These are phyloP conservation scores for Cheilosia vulpina DNA, from an alignment of 2,888 invertebrate genomes.

Conservation along the genomic window DNA sequence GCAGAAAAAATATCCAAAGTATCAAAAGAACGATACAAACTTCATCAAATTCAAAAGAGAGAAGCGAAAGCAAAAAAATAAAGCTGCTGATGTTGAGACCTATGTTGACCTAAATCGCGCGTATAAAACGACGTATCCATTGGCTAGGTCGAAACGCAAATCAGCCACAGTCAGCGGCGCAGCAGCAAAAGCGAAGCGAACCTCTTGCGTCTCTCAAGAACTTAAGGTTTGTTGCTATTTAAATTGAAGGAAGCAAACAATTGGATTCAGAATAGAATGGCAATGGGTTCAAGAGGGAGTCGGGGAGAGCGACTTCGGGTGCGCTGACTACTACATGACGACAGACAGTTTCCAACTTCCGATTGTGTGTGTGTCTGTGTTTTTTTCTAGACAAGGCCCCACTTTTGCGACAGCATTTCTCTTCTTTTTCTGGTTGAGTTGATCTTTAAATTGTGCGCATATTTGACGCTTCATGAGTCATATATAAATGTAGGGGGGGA, in stretches of 20 bases:
- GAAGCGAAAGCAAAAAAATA: conserved; percentile 29
- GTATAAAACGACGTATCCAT: conserved; percentile 45
- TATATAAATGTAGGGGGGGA: conserved; percentile 27
- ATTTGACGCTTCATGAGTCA: conserved; percentile 70
- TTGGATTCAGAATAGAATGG: conserved; percentile 15
- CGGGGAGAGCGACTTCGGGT: neutral
- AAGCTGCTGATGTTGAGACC: conserved; percentile 58
- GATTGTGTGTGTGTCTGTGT: neutral
- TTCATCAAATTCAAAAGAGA: conserved; percentile 14
- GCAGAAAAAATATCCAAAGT: conserved; percentile 15
- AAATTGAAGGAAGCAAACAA: conserved; percentile 40
- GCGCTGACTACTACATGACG: conserved; percentile 15
- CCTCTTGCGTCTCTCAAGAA: conserved; percentile 23
- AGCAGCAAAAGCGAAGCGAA: conserved; percentile 36
- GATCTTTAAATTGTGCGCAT: conserved; percentile 55
- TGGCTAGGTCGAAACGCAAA: conserved; percentile 69
- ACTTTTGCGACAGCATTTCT: conserved; percentile 9
- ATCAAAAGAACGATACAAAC: neutral
- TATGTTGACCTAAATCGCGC: conserved; percentile 66
- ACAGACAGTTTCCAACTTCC: conserved; percentile 51
- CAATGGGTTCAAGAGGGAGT: neutral
- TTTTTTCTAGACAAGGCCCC: neutral
- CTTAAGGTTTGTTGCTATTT: conserved; percentile 21
- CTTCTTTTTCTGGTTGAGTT: conserved; percentile 57
- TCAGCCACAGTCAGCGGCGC: conserved; percentile 52